phyloP scores from a whole-genome alignment of 2,888 invertebrate genomes.

The Psylliodes chrysocephalus region DNA sequence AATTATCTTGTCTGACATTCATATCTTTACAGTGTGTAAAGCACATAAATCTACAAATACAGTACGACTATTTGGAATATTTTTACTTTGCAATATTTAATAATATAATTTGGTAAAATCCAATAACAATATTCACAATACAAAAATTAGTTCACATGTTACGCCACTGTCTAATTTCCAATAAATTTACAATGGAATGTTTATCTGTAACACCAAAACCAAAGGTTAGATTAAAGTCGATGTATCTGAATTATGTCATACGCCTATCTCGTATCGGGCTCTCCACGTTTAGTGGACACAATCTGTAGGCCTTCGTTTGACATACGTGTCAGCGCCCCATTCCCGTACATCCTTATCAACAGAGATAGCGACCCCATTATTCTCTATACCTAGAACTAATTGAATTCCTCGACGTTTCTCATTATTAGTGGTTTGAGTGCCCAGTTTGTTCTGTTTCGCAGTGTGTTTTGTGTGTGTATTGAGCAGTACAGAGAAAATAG shows the following conservation, averaged over 20 bases:
- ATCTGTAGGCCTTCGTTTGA: not conserved
- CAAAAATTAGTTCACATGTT: too few relatives aligned
- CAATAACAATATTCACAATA: too few relatives aligned
- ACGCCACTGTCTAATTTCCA: not conserved
- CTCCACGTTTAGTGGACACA: conserved; percentile 11
- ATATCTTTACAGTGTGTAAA: too few relatives aligned
- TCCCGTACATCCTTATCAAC: conserved; percentile 27
- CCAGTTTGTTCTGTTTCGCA: not conserved
- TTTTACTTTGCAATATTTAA: too few relatives aligned
- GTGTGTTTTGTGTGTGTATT: too few relatives aligned
- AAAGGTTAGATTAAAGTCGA: conserved; percentile 5
- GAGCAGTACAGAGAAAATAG: too few relatives aligned
- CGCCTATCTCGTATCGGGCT: not conserved
- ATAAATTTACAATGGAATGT: not conserved
- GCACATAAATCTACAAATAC: too few relatives aligned
- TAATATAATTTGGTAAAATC: too few relatives aligned
- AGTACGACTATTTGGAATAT: too few relatives aligned
- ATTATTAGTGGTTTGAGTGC: conserved; percentile 16
- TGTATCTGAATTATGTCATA: conserved; percentile 4
- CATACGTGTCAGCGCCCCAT: conserved; percentile 4
- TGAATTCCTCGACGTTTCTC: conserved; percentile 25
- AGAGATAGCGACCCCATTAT: conserved; percentile 19
- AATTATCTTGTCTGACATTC: too few relatives aligned
- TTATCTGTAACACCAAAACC: not conserved
- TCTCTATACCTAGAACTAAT: conserved; percentile 25